Evolutionary conservation across 2,113 vertebrate genomes (phyloP).

Genomic region (Pseudorectes ferrugineus): DNA sequence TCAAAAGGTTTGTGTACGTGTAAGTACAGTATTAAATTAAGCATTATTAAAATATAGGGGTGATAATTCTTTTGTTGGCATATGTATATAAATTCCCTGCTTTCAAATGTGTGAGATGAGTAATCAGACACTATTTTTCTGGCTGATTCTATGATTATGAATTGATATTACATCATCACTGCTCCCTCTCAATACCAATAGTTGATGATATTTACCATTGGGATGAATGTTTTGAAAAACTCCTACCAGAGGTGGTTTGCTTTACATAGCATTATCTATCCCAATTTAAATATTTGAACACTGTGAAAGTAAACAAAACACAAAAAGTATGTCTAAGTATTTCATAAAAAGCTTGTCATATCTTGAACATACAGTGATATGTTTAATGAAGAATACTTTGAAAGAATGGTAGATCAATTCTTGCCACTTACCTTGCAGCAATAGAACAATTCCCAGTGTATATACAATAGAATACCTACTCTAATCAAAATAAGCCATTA

Average conservation of each 20-base stretch:
- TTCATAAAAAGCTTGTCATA: not conserved
- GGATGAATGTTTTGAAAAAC: not conserved
- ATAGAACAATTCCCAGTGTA: not conserved
- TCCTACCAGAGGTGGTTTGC: not conserved
- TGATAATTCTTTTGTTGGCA: not conserved
- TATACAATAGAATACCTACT: not conserved
- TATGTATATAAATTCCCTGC: not conserved
- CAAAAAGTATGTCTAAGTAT: not conserved
- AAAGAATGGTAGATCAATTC: not conserved
- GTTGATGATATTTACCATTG: not conserved
- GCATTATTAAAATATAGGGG: not conserved
- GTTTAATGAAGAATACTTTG: not conserved
- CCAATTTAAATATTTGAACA: not conserved
- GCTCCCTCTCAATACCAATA: not conserved
- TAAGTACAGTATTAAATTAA: not conserved
- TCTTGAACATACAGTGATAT: not conserved
- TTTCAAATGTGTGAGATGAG: not conserved
- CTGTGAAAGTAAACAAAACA: not conserved
- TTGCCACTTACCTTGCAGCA: not conserved
- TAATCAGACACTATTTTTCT: not conserved
- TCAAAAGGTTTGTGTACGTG: not conserved
- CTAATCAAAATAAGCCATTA: constrained; percentile 20
- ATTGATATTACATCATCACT: not conserved
- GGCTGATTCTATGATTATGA: not conserved
- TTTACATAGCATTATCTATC: not conserved